Conservation (phyloP, 2,797 vertebrate species). For the Notolepis coatsorum region DNA sequence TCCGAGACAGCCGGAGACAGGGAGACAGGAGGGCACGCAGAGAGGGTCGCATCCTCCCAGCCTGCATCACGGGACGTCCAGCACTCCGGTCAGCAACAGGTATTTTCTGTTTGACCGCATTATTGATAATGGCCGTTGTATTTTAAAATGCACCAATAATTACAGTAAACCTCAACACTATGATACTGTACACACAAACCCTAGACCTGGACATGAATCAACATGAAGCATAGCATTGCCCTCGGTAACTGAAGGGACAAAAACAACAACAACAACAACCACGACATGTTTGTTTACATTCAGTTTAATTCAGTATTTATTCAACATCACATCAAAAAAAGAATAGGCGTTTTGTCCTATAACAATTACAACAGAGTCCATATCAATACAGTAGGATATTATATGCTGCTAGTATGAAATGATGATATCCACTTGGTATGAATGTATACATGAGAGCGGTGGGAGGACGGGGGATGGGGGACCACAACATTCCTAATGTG, state of each 20-base stretch:
- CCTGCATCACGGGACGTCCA: too few species aligned
- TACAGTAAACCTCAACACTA: too few species aligned
- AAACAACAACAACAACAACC: too few species aligned
- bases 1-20: too few species aligned
- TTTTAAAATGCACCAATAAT: too few species aligned
- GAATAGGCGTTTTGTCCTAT: constrained; percentile 25
- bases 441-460: constrained; percentile 25
- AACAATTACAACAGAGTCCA: constrained; percentile 27
- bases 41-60: too few species aligned
- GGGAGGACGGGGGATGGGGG: too few species aligned
- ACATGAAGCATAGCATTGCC: not conserved
- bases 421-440: constrained; percentile 24
- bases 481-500: too few species aligned
- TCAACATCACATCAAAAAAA: constrained; percentile 32
- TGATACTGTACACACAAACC: constrained; percentile 20
- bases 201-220: not conserved
- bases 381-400: constrained; percentile 32
- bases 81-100: too few species aligned
- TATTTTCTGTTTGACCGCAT: too few species aligned
- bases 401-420: constrained; percentile 28
- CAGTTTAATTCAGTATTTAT: constrained; percentile 30
- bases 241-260: not conserved
- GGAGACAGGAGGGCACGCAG: too few species aligned
- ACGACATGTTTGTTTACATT: constrained; percentile 21
- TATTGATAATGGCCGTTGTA: too few species aligned